Evolutionary conservation across 92 coral and sea anemone species (phyloP).

Genomic region (Porites rus): DNA sequence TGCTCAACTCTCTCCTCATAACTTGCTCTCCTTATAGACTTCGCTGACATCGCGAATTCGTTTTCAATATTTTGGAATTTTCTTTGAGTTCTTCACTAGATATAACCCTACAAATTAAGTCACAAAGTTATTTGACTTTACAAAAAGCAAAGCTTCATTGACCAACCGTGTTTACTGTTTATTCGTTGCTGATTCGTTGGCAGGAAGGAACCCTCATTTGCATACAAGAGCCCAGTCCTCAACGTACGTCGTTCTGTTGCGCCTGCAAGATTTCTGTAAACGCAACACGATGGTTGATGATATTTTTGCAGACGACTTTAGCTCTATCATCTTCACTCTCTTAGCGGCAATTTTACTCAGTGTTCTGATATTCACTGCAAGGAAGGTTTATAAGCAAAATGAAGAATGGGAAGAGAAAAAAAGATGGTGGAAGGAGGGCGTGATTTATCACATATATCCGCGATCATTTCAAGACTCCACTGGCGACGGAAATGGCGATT

Average conservation of each 20-base stretch:
- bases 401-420: slow-evolving; percentile 34
- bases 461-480: slow-evolving; percentile 87
- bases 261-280: slow-evolving; percentile 11
- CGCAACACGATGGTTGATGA: neutral
- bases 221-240: slow-evolving; percentile 28
- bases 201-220: slow-evolving; percentile 25
- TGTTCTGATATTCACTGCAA: slow-evolving; percentile 8
- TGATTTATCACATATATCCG: slow-evolving; percentile 90
- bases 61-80: neutral
- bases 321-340: slow-evolving; percentile 10
- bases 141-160: neutral
- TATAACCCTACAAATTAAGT: neutral
- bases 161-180: neutral
- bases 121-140: neutral
- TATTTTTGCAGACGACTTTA: neutral
- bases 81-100: neutral
- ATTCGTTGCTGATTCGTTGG: slow-evolving; percentile 33
- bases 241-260: neutral
- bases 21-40: slow-evolving; percentile 42
- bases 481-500: slow-evolving; percentile 94
- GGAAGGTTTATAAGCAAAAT: slow-evolving; percentile 15
- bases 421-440: slow-evolving; percentile 88
- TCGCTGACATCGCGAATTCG: slow-evolving; percentile 13
- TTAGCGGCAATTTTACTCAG: neutral
- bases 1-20: slow-evolving; percentile 72